These are phyloP conservation scores for Schrankia costaestrigalis DNA, from an alignment of 2,888 invertebrate species.

Conservation along the genomic window DNA sequence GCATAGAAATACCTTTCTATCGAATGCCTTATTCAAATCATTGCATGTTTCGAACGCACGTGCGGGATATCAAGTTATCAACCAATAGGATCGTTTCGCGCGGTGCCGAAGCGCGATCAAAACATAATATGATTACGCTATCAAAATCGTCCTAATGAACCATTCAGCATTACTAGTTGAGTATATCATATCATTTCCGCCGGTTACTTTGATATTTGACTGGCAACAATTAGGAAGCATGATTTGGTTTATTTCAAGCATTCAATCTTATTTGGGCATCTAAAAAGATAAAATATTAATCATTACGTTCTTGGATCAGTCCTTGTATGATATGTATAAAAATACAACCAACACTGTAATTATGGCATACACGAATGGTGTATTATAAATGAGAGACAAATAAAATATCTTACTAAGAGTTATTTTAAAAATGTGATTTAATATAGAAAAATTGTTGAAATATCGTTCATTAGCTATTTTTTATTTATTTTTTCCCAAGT, in stretches of 20 bases:
- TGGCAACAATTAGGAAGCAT: conserved; percentile 58
- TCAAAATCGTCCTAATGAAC: conserved; percentile 56
- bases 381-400: too few relatives aligned
- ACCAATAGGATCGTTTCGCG: conserved; percentile 51
- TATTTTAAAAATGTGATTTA: too few relatives aligned
- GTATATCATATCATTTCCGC: conserved; percentile 56
- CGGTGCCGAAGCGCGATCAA: conserved; percentile 48
- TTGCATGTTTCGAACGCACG: conserved; percentile 52
- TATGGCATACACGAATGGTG: too few relatives aligned
- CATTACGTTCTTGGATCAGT: too few relatives aligned
- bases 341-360: too few relatives aligned
- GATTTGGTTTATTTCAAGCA: conserved; percentile 56
- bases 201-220: conserved; percentile 50
- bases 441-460: too few relatives aligned
- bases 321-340: too few relatives aligned
- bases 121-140: conserved; percentile 43
- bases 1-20: conserved; percentile 34
- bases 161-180: conserved; percentile 41
- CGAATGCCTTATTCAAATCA: conserved; percentile 33
- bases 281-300: conserved; percentile 37
- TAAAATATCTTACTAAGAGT: too few relatives aligned
- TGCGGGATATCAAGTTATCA: conserved; percentile 37
- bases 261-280: conserved; percentile 44
- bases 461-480: too few relatives aligned
- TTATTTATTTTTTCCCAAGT: too few relatives aligned